These are phyloP conservation scores for Chamaea fasciata DNA, from an alignment of 2,113 vertebrate species.

Conservation along the genomic window DNA sequence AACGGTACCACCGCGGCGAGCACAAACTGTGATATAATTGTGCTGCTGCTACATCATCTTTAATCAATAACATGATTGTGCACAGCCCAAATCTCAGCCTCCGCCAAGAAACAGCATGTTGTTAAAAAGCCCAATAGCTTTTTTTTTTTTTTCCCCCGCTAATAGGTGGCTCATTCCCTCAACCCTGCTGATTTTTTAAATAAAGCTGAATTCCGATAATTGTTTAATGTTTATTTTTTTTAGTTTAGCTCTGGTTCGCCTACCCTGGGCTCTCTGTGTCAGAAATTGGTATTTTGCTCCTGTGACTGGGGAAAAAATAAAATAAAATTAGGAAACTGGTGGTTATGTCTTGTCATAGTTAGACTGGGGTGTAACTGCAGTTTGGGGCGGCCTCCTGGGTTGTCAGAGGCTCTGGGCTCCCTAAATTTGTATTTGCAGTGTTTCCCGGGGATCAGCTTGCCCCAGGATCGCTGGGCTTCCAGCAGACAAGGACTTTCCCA, in stretches of 20 bases:
- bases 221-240: conserved; percentile 79
- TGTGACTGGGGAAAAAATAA: neutral
- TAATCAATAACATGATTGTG: conserved; percentile 69
- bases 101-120: conserved; percentile 70
- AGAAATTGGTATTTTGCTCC: conserved; percentile 69
- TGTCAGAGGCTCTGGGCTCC: neutral
- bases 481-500: neutral
- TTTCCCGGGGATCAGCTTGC: neutral
- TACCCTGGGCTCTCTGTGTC: conserved; percentile 47
- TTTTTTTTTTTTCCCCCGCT: conserved; percentile 23
- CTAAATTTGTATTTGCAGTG: neutral
- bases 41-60: conserved; percentile 67
- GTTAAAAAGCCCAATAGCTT: conserved; percentile 70
- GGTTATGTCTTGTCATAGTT: neutral
- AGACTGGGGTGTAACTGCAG: accelerated
- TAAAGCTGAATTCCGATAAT: conserved; percentile 80
- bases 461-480: neutral
- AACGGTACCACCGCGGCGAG: conserved; percentile 16
- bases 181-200: conserved; percentile 75
- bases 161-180: conserved; percentile 73
- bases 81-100: conserved; percentile 59
- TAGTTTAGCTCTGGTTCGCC: conserved; percentile 77
- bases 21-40: conserved; percentile 66
- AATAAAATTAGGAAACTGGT: conserved; percentile 1
- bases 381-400: accelerated